Base-by-base conservation (phyloP, 1,140 invertebrate species). In the Lepidurus apus region DNA sequence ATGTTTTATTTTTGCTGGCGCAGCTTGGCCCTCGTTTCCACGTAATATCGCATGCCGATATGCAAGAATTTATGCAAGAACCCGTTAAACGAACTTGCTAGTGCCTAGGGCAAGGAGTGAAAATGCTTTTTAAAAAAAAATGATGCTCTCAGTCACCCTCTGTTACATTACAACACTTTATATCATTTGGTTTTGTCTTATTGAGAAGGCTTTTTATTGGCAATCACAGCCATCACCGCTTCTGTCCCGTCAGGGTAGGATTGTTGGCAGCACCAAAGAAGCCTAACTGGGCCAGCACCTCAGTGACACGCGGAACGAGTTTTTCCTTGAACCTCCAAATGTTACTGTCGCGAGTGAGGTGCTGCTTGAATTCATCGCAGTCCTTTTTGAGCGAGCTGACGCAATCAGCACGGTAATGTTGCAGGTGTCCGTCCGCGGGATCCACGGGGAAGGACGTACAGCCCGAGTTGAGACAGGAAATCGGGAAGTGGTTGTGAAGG, bases 351-450 rank as follows among this genome's bases (percentile, higher is more conserved):
- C 93, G 88, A 21, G 95, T 89, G 34, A 93, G 93, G 80, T 93
- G 91, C 82, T 93, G 91, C 34, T 93, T 88, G 83, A 92, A 95
- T 82, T 95, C 91, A 75, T 85, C 83, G 86, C 95, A 97, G 43
- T 89, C 87, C 85, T 96, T 95, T 85, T 93, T 94, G 80, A 96
- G 85, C 13, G 93, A 94, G 79, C 91, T 93, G 11, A 96, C 94
- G 85, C 96, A 98, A 83, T 96, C 93, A 11, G 93, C 93, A 43
- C 95, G 89, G 85, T 97, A 98, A 84, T 98, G 96, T 84, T 97
- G 94, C 81, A 98, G 86, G 80, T 97, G 93, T 8, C 95, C 96
- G 80, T 94, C 91, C 74, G 88, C 87, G 1, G 91, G 93, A 80
- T 93, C 90, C 79, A 97, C 91, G 10, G 93, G 89, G 85, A 93